Percentiles rank a stretch among this genome's conserved stretches.
These are phyloP conservation scores for Poeciliopsis gracilis DNA, from an alignment of 2,797 vertebrate species.

Conservation along the genomic window DNA sequence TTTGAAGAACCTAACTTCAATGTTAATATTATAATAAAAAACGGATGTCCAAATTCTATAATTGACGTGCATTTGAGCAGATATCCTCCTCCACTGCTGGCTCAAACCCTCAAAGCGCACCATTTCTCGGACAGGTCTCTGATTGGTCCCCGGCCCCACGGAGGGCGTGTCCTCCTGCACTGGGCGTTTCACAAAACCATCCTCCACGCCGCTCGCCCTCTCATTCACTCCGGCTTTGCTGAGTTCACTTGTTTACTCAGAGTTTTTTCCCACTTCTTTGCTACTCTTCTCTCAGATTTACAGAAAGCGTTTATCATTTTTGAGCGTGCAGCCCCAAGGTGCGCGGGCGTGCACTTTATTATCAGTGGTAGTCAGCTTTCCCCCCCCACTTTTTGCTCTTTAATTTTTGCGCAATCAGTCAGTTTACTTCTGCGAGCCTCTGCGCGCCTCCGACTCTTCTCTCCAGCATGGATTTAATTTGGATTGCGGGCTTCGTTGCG, in stretches of 20 bases:
- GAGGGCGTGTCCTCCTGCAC: constrained; percentile 58
- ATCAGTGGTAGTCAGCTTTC: constrained; percentile 20
- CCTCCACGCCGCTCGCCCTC: constrained; percentile 19
- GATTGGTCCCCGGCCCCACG: constrained; percentile 59
- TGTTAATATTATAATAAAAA: not conserved
- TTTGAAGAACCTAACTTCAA: not conserved
- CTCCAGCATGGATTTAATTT: constrained; percentile 79
- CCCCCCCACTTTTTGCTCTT: not conserved
- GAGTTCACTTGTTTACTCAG: not conserved
- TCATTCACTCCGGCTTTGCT: constrained; percentile 71
- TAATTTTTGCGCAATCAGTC: constrained; percentile 32
- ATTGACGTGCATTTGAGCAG: too few relatives aligned
- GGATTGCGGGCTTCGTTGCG: constrained; percentile 67
- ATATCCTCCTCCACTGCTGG: constrained; percentile 4
- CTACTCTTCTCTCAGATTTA: not conserved
- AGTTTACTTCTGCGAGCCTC: constrained; percentile 35
- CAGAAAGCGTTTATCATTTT: not conserved
- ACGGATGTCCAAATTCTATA: not conserved
- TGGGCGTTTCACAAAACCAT: constrained; percentile 74
- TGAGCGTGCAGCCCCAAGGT: constrained; percentile 14
- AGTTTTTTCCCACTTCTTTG: not conserved
- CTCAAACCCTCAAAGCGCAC: not conserved
- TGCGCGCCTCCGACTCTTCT: constrained; percentile 49
- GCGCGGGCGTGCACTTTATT: constrained; percentile 11
- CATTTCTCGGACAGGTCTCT: constrained; percentile 61